A percentile compares a stretch with the other conserved stretches of the same genome.
Conservation (phyloP, 2,888 invertebrate species). For the Drosophila robusta region DNA sequence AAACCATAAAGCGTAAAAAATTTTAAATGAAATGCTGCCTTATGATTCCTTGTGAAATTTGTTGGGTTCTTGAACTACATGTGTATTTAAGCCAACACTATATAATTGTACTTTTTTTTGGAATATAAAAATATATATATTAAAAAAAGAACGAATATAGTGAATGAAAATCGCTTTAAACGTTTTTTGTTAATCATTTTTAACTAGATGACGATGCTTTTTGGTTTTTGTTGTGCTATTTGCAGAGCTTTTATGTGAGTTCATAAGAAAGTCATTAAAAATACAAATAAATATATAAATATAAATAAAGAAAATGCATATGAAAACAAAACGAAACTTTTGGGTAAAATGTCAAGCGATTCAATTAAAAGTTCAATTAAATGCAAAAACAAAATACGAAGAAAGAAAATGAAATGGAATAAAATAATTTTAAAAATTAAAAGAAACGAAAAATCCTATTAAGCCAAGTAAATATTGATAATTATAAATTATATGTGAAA, state of each 20-base stretch:
- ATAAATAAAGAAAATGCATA: conserved; percentile 10
- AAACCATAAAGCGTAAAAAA: conserved; percentile 40
- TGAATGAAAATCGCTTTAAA: conserved; percentile 58
- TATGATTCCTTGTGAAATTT: conserved; percentile 83
- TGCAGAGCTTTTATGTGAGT: conserved; percentile 62
- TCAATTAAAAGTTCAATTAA: conserved; percentile 72
- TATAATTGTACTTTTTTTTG: conserved; percentile 35
- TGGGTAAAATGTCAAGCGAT: conserved; percentile 63
- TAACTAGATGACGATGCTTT: conserved; percentile 33
- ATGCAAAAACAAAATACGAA: conserved; percentile 32
- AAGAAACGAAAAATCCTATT: conserved; percentile 67
- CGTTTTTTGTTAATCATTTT: conserved; percentile 43
- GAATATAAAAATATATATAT: conserved; percentile 30
- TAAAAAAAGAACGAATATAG: conserved; percentile 33
- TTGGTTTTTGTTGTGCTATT: conserved; percentile 53
- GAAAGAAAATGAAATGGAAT: conserved; percentile 27
- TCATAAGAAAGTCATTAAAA: conserved; percentile 24
- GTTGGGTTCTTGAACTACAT: conserved; percentile 56
- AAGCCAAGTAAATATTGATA: conserved; percentile 74
- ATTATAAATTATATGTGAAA: conserved; percentile 57
- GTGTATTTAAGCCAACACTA: conserved; percentile 66
- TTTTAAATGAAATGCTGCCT: conserved; percentile 78
- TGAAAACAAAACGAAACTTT: conserved; percentile 37
- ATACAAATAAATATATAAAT: neutral
- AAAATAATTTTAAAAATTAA: conserved; percentile 21